Base-by-base conservation (phyloP, 2,888 invertebrate species). In the Gisinianus flammeolus region DNA sequence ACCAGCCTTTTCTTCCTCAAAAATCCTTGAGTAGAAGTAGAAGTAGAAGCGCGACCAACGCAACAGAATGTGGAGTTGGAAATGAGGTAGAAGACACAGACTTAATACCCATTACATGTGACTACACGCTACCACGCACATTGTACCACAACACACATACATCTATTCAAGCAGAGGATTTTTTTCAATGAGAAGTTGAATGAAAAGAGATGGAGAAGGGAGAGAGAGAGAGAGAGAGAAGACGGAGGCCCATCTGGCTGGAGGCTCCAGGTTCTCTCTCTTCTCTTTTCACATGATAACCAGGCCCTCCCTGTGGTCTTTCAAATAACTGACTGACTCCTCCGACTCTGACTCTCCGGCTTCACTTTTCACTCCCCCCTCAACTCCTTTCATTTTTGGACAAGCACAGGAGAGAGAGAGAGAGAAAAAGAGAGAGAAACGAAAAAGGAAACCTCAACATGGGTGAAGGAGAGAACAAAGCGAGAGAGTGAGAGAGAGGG, bases 361-460 rank as follows among this genome's bases (percentile, higher is more conserved):
- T 44, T 69, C 69, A 69, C 72, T 58, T 72, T 58, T 30, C 71
- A 71, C 54, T 72, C 54, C 72, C 72, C 72, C 58, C 58, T 72
- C 56, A 58, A 58, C 33, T 72, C 72, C 58, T 58, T 72, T 72
- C 72, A 72, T 72, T 72, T 58, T 44, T 44, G 44, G 44, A 44
- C 44, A 44, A 44, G 19, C 19, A 4, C 19, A 6, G 44, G 19
- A 35, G 5, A 35, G 35, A 35, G 35, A 35, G n/a, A 35, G 35
- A 8, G 35, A 12, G 5, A 12, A 8, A 35, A 12, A 35, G 35
- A 12, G 2, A 44, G 44, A 44, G 44, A 19, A 19, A 44, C 22
- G 68, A 35, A 72, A 56, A 72, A 72, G 58, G 72, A 72, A 72
- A 72, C 72, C 72, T 72, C 72, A 72, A 72, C 72, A 72, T 58